Percentiles rank a stretch among this genome's conserved stretches.
phyloP scores from a whole-genome alignment of 2,113 vertebrate genomes.

The Daphoenositta chrysoptera region DNA sequence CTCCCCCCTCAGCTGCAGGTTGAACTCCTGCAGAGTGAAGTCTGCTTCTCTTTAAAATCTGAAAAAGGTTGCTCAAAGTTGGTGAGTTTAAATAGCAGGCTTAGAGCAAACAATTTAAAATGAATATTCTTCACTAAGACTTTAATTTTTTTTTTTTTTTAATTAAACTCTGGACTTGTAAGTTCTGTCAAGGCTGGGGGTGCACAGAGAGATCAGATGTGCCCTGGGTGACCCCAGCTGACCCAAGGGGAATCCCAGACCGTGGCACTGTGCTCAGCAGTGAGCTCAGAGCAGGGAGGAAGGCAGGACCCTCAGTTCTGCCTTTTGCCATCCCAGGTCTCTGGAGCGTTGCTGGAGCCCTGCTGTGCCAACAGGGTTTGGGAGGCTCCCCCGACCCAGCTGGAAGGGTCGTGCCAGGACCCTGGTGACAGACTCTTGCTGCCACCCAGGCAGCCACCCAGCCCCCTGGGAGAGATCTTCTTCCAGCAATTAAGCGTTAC shows the following conservation, averaged over 20 bases:
- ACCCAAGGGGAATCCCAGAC: not conserved
- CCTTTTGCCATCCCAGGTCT: not conserved
- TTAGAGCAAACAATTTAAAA: not conserved
- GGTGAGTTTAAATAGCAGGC: not conserved
- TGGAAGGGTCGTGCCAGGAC: not conserved
- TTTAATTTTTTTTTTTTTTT: not conserved
- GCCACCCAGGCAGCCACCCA: not conserved
- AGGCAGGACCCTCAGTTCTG: not conserved
- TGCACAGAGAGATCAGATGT: not conserved
- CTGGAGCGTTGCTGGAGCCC: not conserved
- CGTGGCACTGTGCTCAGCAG: fast-evolving
- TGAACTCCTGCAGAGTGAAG: not conserved
- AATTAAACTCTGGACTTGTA: not conserved
- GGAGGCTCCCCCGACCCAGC: not conserved
- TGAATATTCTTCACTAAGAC: not conserved
- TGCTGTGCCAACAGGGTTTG: not conserved
- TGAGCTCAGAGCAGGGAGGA: not conserved
- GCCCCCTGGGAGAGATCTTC: not conserved
- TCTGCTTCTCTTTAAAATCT: not conserved
- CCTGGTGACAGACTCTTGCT: not conserved
- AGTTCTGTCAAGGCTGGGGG: not conserved
- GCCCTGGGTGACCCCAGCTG: not conserved
- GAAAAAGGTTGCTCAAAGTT: not conserved
- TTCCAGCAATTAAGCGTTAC: not conserved
- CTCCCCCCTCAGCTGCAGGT: not conserved